These are phyloP conservation scores for Pterobdella sp. DNA, from an alignment of 2,888 invertebrate species.

Conservation along the genomic window DNA sequence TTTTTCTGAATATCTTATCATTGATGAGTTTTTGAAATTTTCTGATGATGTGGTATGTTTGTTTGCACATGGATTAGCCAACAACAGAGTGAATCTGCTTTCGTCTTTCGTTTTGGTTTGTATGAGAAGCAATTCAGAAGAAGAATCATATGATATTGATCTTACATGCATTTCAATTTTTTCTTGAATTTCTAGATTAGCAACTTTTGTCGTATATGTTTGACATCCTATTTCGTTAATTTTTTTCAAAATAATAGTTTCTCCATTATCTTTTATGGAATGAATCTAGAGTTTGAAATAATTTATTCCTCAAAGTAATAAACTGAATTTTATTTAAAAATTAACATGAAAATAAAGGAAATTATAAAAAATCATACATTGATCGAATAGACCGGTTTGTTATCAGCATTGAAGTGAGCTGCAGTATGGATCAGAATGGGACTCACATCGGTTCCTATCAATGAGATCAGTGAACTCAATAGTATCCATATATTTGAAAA, in stretches of 20 bases:
- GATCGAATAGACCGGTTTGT: background rate
- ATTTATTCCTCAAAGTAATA: background rate
- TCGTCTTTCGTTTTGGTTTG: constrained; percentile 28
- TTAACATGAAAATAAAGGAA: background rate
- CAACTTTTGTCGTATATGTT: background rate
- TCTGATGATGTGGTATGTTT: no score
- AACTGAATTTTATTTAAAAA: background rate
- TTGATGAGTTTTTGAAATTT: background rate
- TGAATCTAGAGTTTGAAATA: background rate
- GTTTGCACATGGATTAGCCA: constrained; percentile 20
- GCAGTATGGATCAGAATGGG: background rate
- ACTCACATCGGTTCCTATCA: no score
- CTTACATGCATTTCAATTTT: constrained; percentile 15
- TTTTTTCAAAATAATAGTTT: no score
- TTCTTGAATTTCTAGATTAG: background rate
- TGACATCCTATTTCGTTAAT: constrained; percentile 16
- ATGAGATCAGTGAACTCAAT: no score
- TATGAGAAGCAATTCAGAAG: constrained; percentile 21
- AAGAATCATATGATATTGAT: constrained; percentile 25
- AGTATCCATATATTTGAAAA: no score
- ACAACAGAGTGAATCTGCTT: constrained; percentile 28
- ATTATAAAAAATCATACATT: background rate
- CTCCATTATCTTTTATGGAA: background rate
- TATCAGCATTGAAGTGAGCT: background rate
- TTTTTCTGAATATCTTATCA: background rate